A percentile compares a stretch with the other conserved stretches of the same genome.
These are phyloP conservation scores for Molorchus minor DNA, from an alignment of 2,888 invertebrate genomes.

Conservation along the genomic window DNA sequence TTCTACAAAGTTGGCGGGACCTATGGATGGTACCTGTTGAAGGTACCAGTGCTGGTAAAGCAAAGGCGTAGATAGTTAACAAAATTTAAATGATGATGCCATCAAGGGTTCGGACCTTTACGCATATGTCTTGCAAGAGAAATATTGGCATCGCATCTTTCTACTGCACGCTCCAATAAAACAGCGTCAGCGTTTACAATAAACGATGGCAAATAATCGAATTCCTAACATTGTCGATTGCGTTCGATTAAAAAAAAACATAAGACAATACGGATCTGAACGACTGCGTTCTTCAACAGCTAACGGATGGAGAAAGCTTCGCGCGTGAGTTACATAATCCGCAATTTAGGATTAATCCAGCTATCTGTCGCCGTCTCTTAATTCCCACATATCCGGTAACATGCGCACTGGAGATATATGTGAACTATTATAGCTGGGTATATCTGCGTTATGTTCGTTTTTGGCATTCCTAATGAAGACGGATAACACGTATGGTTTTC, in stretches of 20 bases:
- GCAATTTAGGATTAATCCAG: conserved; percentile 21
- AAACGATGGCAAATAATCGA: neutral
- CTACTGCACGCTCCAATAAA: no score
- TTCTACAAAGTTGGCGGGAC: no score
- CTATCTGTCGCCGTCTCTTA: conserved; percentile 6
- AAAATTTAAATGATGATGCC: no score
- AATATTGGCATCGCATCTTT: no score
- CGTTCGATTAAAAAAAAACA: conserved; percentile 15
- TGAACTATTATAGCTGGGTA: conserved; percentile 15
- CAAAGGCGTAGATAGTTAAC: no score
- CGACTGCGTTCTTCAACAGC: conserved; percentile 38
- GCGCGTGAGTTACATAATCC: conserved; percentile 23
- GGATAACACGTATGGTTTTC: conserved; percentile 21
- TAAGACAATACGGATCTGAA: conserved; percentile 32
- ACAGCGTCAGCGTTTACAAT: no score
- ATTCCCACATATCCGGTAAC: conserved; percentile 14
- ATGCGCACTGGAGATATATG: conserved; percentile 1
- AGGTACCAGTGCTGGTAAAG: no score
- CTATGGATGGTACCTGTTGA: no score
- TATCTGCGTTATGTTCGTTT: conserved; percentile 17
- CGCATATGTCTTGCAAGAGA: no score
- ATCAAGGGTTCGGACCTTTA: no score
- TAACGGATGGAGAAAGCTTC: conserved; percentile 35
- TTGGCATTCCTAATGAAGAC: conserved; percentile 26
- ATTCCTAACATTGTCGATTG: neutral